Evolutionary conservation across 2,113 vertebrate genomes (phyloP), one percentile per base, ranked within the genome.

Genomic region (Caretta caretta): DNA sequence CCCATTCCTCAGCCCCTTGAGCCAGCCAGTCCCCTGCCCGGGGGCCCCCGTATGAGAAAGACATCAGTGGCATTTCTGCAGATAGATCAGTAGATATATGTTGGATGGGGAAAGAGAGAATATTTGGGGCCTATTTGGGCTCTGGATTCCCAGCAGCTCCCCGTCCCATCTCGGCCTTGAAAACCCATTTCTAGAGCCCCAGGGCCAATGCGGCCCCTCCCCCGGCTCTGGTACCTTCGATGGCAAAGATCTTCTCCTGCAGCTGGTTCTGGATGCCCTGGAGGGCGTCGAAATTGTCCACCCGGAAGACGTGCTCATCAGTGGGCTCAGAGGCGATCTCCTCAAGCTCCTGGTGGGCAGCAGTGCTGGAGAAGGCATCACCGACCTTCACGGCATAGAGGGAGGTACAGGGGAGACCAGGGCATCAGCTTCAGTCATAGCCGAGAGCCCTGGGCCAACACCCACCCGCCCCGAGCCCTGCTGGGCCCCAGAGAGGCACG

Each of bases 201-300:
- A 1, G 8, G 3, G 0, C 13, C 20, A 38, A 16, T 69, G n/a
- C 1, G 1, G 35, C 3, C 1, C 13, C 6, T 69, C 12, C 4
- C 1, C 2, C 4, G 1, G 11, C 4, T 8, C 20, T 8, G 0
- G 12, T 91, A 99, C 99, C 99, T 97, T 99, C 99, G 10, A 99
- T 99, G 13, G 98, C 97, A 24, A 99, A 99, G 91, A 99, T 99
- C 91, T 98, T 99, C 6, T 98, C 98, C 95, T 98, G 97, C 57
- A 99, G 97, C 80, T 94, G 98, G 2, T 97, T 31, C 59, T 93
- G 98, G 96, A 99, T 99, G 93, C 72, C 86, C 2, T 97, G 95
- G 46, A 99, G 98, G 3, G 98, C 98, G 0, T 89, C 24, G 20
- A 99, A 99, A 94, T 93, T 98, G 10, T 93, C 24, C 54, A 99